phyloP scores from a whole-genome alignment of 2,797 vertebrate genomes.

The Mus minutoides region DNA sequence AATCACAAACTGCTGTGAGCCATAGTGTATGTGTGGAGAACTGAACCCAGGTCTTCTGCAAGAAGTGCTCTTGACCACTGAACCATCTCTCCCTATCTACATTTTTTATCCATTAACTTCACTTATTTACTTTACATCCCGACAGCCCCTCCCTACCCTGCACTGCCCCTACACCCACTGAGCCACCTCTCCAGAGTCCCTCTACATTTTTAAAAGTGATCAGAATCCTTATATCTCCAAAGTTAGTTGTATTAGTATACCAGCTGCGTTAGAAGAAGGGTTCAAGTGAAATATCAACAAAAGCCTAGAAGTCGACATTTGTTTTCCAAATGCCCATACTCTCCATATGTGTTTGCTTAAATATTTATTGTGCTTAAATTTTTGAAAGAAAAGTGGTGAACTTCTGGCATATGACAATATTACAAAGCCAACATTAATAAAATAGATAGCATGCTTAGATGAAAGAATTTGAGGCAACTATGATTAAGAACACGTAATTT shows the following conservation, averaged over 20 bases:
- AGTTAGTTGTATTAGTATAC: background rate
- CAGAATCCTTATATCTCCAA: conserved; percentile 3
- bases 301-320: conserved; percentile 67
- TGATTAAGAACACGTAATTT: conserved; percentile 53
- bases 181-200: background rate
- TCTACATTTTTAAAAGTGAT: background rate
- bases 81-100: background rate
- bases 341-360: conserved; percentile 73
- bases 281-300: conserved; percentile 47
- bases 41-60: background rate
- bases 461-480: background rate
- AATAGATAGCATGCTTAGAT: conserved; percentile 36
- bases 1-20: background rate
- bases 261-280: background rate
- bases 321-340: conserved; percentile 72
- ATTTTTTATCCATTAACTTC: background rate
- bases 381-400: conserved; percentile 68
- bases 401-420: conserved; percentile 29
- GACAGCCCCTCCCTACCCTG: background rate
- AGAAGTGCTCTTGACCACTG: background rate
- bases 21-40: background rate
- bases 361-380: conserved; percentile 63
- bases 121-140: background rate
- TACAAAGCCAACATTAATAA: conserved; percentile 65
- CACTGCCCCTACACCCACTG: background rate